Evolutionary conservation across 2,888 invertebrate species (phyloP), one percentile per base, ranked within the genome.

Genomic region (Chaitophorus viminalis): DNA sequence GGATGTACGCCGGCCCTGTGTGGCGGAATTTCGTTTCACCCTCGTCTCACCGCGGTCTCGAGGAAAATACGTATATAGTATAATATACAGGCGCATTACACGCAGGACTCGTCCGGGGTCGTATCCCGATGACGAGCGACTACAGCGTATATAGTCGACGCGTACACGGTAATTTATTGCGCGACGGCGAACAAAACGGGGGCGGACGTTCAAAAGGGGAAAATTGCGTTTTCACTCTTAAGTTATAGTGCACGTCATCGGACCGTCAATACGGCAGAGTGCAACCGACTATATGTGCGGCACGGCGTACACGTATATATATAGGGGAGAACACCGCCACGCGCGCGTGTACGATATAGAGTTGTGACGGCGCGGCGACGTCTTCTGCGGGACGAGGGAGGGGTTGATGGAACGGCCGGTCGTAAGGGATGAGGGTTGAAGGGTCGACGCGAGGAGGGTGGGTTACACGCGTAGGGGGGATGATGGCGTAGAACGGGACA

Each of bases 231-330:
- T 82, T 74, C 72, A 82, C 85, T 82, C 75, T 83, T 88, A 88
- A 89, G 88, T 84, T 81, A 89, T 88, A 88, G 89, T 79, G 70
- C 88, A 75, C 83, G 89, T 89, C 88, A 79, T 89, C 88, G 78
- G 78, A 86, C 86, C 86, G 65, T 83, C 82, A 78, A 89, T 75
- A 88, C 72, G 31, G 81, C 75, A 36, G 77, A 72, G 84, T 79
- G 74, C 65, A 31, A 75, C 65, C 46, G n/a, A n/a, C n/a, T n/a
- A n/a, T n/a, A n/a, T n/a, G n/a, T n/a, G n/a, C n/a, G n/a, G 29
- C 25, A 29, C 29, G 60, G 65, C 8, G 39, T 25, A 36, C n/a
- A n/a, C n/a, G n/a, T n/a, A n/a, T n/a, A n/a, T n/a, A n/a, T n/a
- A n/a, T n/a, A 74, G 77, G 87, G 76, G 70, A 70, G 52, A 46